Base-by-base conservation (phyloP, 2,888 invertebrate genomes). In the Eulithis testata region DNA sequence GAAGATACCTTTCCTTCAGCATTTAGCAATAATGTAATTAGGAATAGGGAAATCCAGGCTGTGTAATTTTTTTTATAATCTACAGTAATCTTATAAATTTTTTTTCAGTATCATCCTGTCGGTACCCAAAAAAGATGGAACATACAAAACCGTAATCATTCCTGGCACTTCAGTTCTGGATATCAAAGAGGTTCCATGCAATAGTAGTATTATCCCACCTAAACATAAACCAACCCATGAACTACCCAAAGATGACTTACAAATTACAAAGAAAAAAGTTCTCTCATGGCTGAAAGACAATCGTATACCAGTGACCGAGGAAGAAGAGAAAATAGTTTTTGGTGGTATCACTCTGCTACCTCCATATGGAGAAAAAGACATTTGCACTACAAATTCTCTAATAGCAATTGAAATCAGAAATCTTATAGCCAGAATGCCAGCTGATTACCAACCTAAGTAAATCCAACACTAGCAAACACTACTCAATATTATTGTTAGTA, bases 301-400 rank as follows among this genome's bases (percentile, higher is more conserved):
- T 70, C 73, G 87, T 54, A 66, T 92, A 52, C 83, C 88, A 45
- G 86, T 87, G 0, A 73, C 76, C 8, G 91, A 87, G 72, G 77
- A 74, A 12, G 84, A 79, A 44, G 83, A 86, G 47, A 87, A 81
- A 72, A 86, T 92, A 66, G 66, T 83, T 44, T 78, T 91, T 70
- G 88, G 88, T 4, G 84, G 83, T 83, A 85, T 85, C 0, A 77
- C 74, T 59, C 69, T 92, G 63, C 68, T 92, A 53, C 84, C 88
- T 36, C 91, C 92, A 1, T 92, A 91, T 52, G 78, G 69, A 67
- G 71, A 75, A 27, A 74, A 70, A 50, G 85, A 89, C 75, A 83
- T 92, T 66, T 88, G 87, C 76, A 85, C 91, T 12, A 86, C 87
- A 14, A 92, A 87, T 72, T 82, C 89, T 47, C 81, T 89, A 45